phyloP scores from a whole-genome alignment of 1,140 invertebrate genomes.

The Drosophila burlai region DNA sequence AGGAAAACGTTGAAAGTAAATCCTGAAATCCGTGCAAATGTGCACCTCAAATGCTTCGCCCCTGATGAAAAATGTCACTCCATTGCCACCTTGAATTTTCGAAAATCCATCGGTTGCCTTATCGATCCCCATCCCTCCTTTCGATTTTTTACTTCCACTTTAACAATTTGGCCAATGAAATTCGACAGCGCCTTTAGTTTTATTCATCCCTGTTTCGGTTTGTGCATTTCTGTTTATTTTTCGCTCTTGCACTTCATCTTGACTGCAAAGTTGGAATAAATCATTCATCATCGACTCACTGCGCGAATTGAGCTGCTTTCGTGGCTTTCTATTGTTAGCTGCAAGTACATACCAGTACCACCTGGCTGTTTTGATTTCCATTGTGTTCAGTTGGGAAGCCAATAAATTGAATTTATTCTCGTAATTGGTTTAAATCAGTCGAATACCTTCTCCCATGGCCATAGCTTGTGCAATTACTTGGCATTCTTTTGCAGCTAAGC shows the following conservation, averaged over 20 bases:
- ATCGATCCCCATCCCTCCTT: slow-evolving; percentile 50
- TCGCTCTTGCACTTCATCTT: not conserved
- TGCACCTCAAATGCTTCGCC: slow-evolving; percentile 34
- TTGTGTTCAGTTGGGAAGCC: slow-evolving; percentile 11
- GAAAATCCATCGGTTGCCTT: slow-evolving; percentile 16
- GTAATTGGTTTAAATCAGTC: slow-evolving; percentile 20
- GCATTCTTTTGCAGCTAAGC: slow-evolving; percentile 15
- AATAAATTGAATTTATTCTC: slow-evolving; percentile 48
- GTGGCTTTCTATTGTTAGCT: slow-evolving; percentile 36
- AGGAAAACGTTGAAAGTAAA: slow-evolving; percentile 26
- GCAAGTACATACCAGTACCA: slow-evolving; percentile 8
- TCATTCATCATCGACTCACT: slow-evolving; percentile 45
- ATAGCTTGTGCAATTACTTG: slow-evolving; percentile 25
- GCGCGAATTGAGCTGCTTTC: slow-evolving; percentile 12
- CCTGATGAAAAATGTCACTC: slow-evolving; percentile 10
- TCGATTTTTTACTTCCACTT: slow-evolving; percentile 51
- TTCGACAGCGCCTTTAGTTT: slow-evolving; percentile 51
- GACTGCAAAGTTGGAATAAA: slow-evolving; percentile 22
- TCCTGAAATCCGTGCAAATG: slow-evolving; percentile 43
- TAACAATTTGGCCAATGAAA: slow-evolving; percentile 65
- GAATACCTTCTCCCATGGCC: slow-evolving; percentile 16
- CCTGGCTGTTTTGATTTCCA: slow-evolving; percentile 13
- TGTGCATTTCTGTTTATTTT: slow-evolving; percentile 9
- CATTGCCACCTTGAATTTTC: slow-evolving; percentile 3
- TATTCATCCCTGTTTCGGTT: slow-evolving; percentile 23